Conservation (phyloP, 2,888 invertebrate species). For the Phlogophora meticulosa region DNA sequence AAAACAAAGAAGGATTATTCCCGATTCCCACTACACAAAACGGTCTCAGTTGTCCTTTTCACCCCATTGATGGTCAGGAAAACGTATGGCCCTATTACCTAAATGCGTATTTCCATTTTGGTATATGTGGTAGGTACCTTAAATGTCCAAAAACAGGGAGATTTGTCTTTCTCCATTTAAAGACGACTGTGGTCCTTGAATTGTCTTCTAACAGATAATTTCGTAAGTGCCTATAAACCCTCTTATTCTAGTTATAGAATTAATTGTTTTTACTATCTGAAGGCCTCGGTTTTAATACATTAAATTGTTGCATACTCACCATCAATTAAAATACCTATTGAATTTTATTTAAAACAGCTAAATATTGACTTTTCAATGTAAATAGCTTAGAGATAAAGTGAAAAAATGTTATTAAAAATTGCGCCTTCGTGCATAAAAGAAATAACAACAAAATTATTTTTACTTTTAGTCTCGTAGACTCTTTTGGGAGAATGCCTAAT, state of each 20-base stretch:
- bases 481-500: background rate
- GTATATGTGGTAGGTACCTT: background rate
- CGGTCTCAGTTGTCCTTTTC: too few species aligned
- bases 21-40: too few species aligned
- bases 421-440: background rate
- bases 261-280: conserved; percentile 3
- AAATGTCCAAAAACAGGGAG: background rate
- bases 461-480: background rate
- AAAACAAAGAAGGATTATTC: background rate
- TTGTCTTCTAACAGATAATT: background rate
- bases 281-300: background rate
- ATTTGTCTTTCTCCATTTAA: background rate
- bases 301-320: background rate
- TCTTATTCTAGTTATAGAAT: background rate
- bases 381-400: background rate
- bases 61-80: too few species aligned
- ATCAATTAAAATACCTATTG: background rate
- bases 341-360: background rate
- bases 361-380: background rate
- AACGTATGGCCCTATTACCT: background rate
- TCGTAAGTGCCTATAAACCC: background rate
- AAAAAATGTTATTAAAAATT: background rate
- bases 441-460: background rate
- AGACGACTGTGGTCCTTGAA: background rate
- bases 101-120: background rate